phyloP scores from a whole-genome alignment of 2,888 invertebrate species.

The Hemithea aestivaria region DNA sequence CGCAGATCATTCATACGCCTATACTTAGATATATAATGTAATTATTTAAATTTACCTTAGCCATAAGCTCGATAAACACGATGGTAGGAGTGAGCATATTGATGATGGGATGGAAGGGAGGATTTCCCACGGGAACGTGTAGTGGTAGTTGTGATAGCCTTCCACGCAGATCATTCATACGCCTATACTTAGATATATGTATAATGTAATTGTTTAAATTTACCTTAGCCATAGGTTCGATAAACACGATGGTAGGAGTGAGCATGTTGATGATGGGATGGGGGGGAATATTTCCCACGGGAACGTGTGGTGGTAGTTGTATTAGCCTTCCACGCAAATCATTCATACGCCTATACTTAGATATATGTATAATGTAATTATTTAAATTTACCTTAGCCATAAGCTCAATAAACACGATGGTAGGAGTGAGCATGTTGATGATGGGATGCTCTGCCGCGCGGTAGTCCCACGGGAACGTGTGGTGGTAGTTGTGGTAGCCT shows the following conservation, averaged over 20 bases:
- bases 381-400: conserved; percentile 85
- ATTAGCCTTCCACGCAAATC: too few species aligned
- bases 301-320: too few species aligned
- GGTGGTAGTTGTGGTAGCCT: conserved; percentile 94
- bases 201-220: too few species aligned
- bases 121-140: conserved; percentile 88
- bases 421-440: conserved; percentile 82
- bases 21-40: too few species aligned
- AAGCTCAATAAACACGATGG: conserved; percentile 84
- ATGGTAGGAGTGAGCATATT: conserved; percentile 83
- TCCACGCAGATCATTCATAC: conserved; percentile 86
- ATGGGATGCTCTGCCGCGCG: conserved; percentile 84
- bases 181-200: too few species aligned
- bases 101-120: conserved; percentile 82
- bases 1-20: conserved; percentile 82
- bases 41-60: too few species aligned
- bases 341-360: too few species aligned
- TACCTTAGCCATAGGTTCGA: too few species aligned
- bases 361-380: too few species aligned
- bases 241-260: too few species aligned
- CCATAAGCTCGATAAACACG: conserved; percentile 84
- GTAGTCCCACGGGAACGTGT: conserved; percentile 88
- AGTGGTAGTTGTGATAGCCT: conserved; percentile 94
- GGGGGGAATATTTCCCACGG: too few species aligned
- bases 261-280: too few species aligned